phyloP scores from a whole-genome alignment of 2,888 invertebrate species.

The Orgyia antiqua region DNA sequence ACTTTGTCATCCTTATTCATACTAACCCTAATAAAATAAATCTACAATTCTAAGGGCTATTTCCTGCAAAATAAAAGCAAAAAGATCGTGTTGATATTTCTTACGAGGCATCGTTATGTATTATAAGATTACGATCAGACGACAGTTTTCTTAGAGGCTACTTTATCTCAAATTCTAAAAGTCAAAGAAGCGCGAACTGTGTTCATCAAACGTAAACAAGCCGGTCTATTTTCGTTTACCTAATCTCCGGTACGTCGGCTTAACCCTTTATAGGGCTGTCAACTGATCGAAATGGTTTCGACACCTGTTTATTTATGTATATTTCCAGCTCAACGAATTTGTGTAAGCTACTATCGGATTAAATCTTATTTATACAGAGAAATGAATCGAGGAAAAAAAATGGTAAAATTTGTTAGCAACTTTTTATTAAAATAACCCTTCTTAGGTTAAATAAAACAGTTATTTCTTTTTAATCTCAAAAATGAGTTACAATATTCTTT shows the following conservation, averaged over 20 bases:
- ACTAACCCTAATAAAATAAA: no score
- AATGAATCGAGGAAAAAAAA: no score
- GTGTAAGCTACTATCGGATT: constrained; percentile 1
- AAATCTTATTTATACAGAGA: background rate
- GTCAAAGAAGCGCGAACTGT: constrained; percentile 37
- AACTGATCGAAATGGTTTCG: constrained; percentile 18
- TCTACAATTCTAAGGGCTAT: no score
- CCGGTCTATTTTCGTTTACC: constrained; percentile 51
- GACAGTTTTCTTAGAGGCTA: constrained; percentile 12
- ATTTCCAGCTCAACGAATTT: constrained; percentile 2
- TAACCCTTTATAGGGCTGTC: constrained; percentile 29
- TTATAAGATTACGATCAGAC: constrained; percentile 11
- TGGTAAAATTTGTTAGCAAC: no score
- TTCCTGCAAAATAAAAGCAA: background rate
- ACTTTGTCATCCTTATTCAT: no score
- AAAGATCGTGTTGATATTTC: background rate
- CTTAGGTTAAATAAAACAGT: no score
- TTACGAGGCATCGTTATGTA: constrained; percentile 3
- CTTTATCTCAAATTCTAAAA: constrained; percentile 36
- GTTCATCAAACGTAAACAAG: constrained; percentile 43
- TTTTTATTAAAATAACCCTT: no score
- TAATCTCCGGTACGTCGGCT: constrained; percentile 44
- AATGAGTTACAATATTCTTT: no score
- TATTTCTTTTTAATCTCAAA: no score
- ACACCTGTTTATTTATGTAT: constrained; percentile 8